Evolutionary conservation across 2,113 vertebrate genomes (phyloP).

Genomic region (Micronycteris hirsuta): DNA sequence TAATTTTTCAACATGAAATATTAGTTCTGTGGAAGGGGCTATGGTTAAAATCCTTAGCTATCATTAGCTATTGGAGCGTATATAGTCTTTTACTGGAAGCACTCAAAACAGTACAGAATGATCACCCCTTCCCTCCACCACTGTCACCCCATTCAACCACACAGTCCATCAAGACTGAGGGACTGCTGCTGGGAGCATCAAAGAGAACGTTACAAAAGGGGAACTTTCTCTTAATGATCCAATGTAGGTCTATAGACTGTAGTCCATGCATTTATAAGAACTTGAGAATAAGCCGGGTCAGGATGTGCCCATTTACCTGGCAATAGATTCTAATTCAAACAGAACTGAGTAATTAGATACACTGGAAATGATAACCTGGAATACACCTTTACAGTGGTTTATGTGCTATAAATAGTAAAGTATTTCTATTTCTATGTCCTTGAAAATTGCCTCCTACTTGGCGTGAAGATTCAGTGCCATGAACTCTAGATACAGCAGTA

Average conservation of each 20-base stretch:
- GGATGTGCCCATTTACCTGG: background rate
- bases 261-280: background rate
- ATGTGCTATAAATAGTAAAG: background rate
- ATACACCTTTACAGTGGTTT: background rate
- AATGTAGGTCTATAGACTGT: background rate
- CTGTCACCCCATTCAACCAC: background rate
- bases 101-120: slow-evolving; percentile 46
- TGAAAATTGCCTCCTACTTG: background rate
- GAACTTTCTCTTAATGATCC: slow-evolving; percentile 26
- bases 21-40: background rate
- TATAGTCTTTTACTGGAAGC: slow-evolving; percentile 45
- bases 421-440: background rate
- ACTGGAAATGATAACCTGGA: background rate
- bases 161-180: slow-evolving; percentile 14
- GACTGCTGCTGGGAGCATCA: background rate
- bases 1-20: slow-evolving; percentile 55
- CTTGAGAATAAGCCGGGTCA: background rate
- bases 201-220: background rate
- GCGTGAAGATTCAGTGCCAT: background rate
- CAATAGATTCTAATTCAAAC: background rate
- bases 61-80: slow-evolving; percentile 27
- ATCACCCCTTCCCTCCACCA: background rate
- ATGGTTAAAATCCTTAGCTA: slow-evolving; percentile 45
- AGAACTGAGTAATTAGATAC: slow-evolving; percentile 3
- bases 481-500: background rate